Evolutionary conservation across 1,140 invertebrate species (phyloP).

Genomic region (Manduca sexta): DNA sequence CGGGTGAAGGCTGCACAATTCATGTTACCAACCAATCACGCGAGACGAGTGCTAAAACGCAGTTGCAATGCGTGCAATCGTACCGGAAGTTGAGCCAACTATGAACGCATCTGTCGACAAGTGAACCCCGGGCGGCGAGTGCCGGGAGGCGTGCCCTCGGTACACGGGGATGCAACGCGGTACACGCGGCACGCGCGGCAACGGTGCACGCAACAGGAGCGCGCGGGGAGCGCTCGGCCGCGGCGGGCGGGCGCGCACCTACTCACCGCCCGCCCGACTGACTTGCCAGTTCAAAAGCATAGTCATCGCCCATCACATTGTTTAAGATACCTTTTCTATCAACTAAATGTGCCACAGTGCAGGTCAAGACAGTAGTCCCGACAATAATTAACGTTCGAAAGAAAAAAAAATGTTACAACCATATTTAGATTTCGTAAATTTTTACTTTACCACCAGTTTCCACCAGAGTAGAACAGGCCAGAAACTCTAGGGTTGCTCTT

Average conservation of each 20-base stretch:
- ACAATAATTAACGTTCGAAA: too few relatives aligned
- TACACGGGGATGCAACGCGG: slow-evolving; percentile 22
- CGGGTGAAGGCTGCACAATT: neutral
- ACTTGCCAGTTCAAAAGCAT: slow-evolving; percentile 13
- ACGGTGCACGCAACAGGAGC: slow-evolving; percentile 24
- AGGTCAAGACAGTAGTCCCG: too few relatives aligned
- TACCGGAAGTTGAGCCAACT: slow-evolving; percentile 33
- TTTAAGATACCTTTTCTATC: slow-evolving; percentile 4
- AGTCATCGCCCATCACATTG: slow-evolving; percentile 30
- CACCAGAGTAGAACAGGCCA: too few relatives aligned
- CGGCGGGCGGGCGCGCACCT: slow-evolving; percentile 31
- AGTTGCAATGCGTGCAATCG: slow-evolving; percentile 23
- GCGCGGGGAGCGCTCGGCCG: slow-evolving; percentile 13
- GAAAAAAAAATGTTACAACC: too few relatives aligned
- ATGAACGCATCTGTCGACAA: slow-evolving; percentile 61
- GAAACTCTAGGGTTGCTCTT: too few relatives aligned
- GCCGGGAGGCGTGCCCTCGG: slow-evolving; percentile 32
- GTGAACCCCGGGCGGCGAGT: slow-evolving; percentile 29
- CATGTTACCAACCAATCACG: neutral
- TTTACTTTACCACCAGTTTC: too few relatives aligned
- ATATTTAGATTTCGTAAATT: too few relatives aligned
- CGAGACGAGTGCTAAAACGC: neutral
- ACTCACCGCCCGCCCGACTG: slow-evolving; percentile 35
- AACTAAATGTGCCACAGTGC: too few relatives aligned
- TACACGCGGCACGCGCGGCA: neutral